Base-by-base conservation (phyloP, 64 coral and sea anemone species). In the Acropora tenuis region DNA sequence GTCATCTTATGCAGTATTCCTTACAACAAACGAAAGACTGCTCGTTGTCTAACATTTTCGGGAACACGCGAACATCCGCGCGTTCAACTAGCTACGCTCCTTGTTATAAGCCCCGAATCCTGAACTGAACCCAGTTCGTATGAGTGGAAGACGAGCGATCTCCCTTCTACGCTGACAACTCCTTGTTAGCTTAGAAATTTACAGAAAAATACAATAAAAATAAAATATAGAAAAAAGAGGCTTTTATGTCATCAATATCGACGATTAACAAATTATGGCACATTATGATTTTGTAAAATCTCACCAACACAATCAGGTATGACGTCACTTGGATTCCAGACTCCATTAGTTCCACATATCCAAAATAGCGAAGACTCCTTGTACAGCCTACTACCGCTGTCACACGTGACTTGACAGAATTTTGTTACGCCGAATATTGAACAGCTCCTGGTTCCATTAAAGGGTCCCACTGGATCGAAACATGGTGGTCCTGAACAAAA, bases 291-390 rank as follows among this genome's bases (percentile, higher is more conserved):
- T n/a, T 9, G 0, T 47, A 43, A 48, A 17, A 43, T 76, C 90
- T 92, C 46, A 92, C 90, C 90, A 72, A 92, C 90, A 72, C 90
- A 92, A 69, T 92, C 90, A 4, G 90, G 90, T 52, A 92, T 45
- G 67, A 0, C 20, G 4, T 48, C 19, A 20, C 68, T 47, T 18
- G 90, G 90, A 0, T 18, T n/a, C 90, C 90, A 92, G 12, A 8
- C 48, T 0, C 73, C 90, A 17, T 30, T 30, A 30, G 3, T 80
- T 42, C 9, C 69, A 17, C 90, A 92, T 12, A 16, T 43, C 82
- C 83, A 92, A 50, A 30, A 77, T 6, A 1, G 2, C 3, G 81
- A 13, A 44, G 55, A 46, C 9, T 19, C 41, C 6, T 92, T 87
- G 12, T 87, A 92, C 13, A 92, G 47, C 60, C 50, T 6, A 44